Conservation (phyloP, 2,888 invertebrate genomes). For the Parnassius orleans region DNA sequence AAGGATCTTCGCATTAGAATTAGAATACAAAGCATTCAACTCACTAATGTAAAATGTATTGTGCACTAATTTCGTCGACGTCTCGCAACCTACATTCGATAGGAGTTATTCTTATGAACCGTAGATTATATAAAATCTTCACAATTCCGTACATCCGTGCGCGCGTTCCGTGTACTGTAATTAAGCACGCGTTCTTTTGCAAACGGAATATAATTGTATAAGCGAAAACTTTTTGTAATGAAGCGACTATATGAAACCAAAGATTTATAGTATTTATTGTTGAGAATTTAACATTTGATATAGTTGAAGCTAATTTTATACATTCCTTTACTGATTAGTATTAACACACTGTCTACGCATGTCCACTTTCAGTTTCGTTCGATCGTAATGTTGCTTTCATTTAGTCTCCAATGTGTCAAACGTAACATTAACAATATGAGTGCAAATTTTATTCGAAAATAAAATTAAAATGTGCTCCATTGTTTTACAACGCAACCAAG, state of each 20-base stretch:
- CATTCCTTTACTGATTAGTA: slow-evolving; percentile 56
- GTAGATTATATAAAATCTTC: slow-evolving; percentile 39
- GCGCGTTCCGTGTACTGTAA: neutral
- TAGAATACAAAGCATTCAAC: neutral
- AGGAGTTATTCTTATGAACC: slow-evolving; percentile 46
- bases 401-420: slow-evolving; percentile 52
- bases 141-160: neutral
- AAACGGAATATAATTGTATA: slow-evolving; percentile 40
- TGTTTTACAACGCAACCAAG: slow-evolving; percentile 72
- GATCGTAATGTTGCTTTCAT: slow-evolving; percentile 29
- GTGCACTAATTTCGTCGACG: slow-evolving; percentile 29
- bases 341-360: slow-evolving; percentile 33
- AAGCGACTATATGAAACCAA: slow-evolving; percentile 75
- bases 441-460: slow-evolving; percentile 45
- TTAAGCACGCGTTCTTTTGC: slow-evolving; percentile 38
- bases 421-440: slow-evolving; percentile 31
- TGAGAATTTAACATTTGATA: slow-evolving; percentile 66
- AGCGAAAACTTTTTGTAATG: slow-evolving; percentile 56
- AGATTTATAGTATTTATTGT: slow-evolving; percentile 79
- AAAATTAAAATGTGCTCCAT: slow-evolving; percentile 47
- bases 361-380: slow-evolving; percentile 29
- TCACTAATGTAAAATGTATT: slow-evolving; percentile 26
- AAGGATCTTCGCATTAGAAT: slow-evolving; percentile 18
- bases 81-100: slow-evolving; percentile 32
- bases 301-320: slow-evolving; percentile 72